Evolutionary conservation across 2,888 invertebrate species (phyloP), one percentile per base, ranked within the genome.

Genomic region (Pheosia gnoma): DNA sequence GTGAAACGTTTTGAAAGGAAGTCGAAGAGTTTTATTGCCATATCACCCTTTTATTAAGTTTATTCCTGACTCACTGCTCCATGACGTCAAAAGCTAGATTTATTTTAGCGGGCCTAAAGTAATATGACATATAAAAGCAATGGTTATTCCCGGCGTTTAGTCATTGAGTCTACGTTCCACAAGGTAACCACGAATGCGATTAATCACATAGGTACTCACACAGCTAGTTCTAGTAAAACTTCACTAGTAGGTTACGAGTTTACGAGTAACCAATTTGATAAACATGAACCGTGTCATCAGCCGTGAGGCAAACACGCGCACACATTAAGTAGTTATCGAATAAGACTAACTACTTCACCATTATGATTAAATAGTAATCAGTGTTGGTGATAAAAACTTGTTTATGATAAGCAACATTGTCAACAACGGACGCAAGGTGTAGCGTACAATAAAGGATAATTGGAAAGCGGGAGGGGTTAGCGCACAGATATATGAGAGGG

Each of bases 11-110:
- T 61, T 60, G 66, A 69, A 67, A 71, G 75, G 74, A 75, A 74
- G 76, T 74, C 62, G 62, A 45, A 45, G 39, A 58, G 72, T 76
- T 76, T 75, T 75, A 76, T 75, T 75, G 74, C 69, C 65, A 71
- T 71, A 64, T 71, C 57, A 68, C 76, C 76, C 57, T 72, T 68
- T 72, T 59, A 36, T 53, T 58, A 39, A 62, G 68, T 63, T 65
- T 75, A 70, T 68, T 72, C 60, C 63, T 63, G 57, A 57, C 57
- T 36, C 25, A 45, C 8, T 38, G 38, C 54, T 38, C 37, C 5
- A 45, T 57, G 45, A 57, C 25, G 11, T 55, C 55, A 55, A 55
- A 55, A 5, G 13, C n/a, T 55, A 39, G 13, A 39, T 11, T 39
- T 39, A 55, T 39, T 5, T 39, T 39, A 11, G 54, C 11, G 38